A percentile compares a stretch with the other conserved stretches of the same genome.
Evolutionary conservation across 2,113 vertebrate species (phyloP).

Genomic region (Osmerus mordax): DNA sequence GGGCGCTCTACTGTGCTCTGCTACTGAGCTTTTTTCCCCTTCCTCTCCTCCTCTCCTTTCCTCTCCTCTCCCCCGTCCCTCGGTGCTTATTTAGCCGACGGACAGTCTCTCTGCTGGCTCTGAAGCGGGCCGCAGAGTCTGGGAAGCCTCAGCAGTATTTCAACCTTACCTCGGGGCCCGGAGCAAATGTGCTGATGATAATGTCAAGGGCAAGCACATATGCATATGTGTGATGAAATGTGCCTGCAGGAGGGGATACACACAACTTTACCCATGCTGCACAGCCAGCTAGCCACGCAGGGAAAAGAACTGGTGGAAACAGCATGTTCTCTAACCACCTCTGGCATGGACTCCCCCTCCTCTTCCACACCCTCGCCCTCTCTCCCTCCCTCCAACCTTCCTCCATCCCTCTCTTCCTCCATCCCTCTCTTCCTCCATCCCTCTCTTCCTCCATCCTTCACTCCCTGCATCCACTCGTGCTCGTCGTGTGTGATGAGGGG

Average conservation of each 20-base stretch:
- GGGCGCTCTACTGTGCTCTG: constrained; percentile 61
- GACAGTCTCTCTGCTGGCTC: constrained; percentile 44
- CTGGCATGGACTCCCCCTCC: not conserved
- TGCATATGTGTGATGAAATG: constrained; percentile 60
- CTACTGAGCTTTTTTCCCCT: constrained; percentile 61
- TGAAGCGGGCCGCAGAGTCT: constrained; percentile 52
- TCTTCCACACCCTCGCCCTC: not conserved
- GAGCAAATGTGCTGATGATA: constrained; percentile 68
- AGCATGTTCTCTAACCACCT: constrained; percentile 8
- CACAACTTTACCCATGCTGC: constrained; percentile 37
- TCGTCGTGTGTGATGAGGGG: constrained; percentile 10
- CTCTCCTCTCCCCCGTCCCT: constrained; percentile 32
- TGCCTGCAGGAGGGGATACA: constrained; percentile 47
- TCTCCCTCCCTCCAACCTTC: not conserved
- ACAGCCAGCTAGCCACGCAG: constrained; percentile 24
- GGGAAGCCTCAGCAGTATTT: constrained; percentile 71
- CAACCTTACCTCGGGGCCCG: constrained; percentile 63
- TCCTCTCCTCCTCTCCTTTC: constrained; percentile 7
- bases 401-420: not conserved
- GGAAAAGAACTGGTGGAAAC: constrained; percentile 24
- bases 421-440: not conserved
- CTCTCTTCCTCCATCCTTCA: not conserved
- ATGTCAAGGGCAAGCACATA: constrained; percentile 73
- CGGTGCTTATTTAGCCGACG: constrained; percentile 59
- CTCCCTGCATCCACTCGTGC: not conserved